These are phyloP conservation scores for Amphiprion percula DNA, from an alignment of 2,113 vertebrate genomes.

Conservation along the genomic window DNA sequence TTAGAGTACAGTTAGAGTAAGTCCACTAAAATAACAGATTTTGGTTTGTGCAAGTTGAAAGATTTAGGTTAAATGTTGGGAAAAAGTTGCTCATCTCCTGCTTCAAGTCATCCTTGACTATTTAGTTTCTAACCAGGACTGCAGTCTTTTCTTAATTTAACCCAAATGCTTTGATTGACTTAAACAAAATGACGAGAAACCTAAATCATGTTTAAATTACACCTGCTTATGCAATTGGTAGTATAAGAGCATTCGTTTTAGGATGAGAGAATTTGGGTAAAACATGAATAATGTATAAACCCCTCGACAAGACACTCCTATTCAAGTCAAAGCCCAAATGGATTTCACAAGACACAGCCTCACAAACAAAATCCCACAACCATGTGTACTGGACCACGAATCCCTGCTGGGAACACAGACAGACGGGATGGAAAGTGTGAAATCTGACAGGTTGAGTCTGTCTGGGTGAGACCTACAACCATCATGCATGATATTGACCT, in stretches of 20 bases:
- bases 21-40: no score
- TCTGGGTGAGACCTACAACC: conserved; percentile 39
- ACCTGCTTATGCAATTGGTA: no score
- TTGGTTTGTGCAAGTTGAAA: no score
- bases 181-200: no score
- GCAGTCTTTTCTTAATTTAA: no score
- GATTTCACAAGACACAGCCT: conserved; percentile 25
- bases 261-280: neutral
- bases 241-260: neutral
- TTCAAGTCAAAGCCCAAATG: neutral
- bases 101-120: no score
- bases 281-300: conserved; percentile 16
- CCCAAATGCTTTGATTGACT: no score
- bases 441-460: conserved; percentile 61
- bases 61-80: no score
- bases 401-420: conserved; percentile 36
- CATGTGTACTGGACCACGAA: conserved; percentile 8
- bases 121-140: no score
- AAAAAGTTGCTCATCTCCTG: no score
- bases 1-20: no score
- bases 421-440: conserved; percentile 52
- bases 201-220: no score
- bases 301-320: neutral
- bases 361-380: conserved; percentile 33
- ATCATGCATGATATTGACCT: conserved; percentile 70